Evolutionary conservation across 2,888 invertebrate species (phyloP), one percentile per base, ranked within the genome.

Genomic region (Epirrita christyi): DNA sequence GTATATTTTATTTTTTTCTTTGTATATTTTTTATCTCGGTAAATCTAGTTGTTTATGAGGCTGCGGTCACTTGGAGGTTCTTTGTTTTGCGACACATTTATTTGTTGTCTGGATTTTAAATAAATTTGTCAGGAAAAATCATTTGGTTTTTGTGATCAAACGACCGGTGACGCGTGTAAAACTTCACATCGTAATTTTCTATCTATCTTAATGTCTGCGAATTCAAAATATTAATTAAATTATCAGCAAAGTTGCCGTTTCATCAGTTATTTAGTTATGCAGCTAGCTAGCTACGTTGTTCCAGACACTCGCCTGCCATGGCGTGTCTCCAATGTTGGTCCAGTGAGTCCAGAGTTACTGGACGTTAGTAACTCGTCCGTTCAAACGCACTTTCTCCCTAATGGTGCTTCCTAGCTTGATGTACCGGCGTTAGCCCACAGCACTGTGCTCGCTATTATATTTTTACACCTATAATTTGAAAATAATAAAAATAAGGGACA

Each of bases 21-120:
- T 36, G 14, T 21, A 29, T 46, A 28, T 49, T 21, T 34, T 15
- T 61, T 63, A 58, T 61, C 59, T 50, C 60, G 55, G 64, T 68
- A 63, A 65, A 66, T 66, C 60, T 56, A 64, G 56, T 63, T 63
- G 64, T 68, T 66, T 68, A 68, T 66, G 59, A 54, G 51, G 36
- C 54, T 59, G 59, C 54, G 60, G 63, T 54, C 52, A 47, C 50
- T 40, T 55, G 47, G 40, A 47, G 45, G 29, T 34, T 27, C 34
- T 40, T 32, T 58, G 41, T 27, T 46, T 47, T 50, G 55, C 36
- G 42, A 53, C 48, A 50, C 28, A 48, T 55, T 49, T 55, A 38
- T 59, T 48, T 45, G 48, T 21, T 21, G 21, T 21, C 29, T 10
- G 49, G 34, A 34, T 37, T 58, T 53, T 47, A 52, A 48, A 37